Percentiles rank a stretch among this genome's conserved stretches.
These are phyloP conservation scores for Rhynchopsitta pachyrhyncha DNA, from an alignment of 2,113 vertebrate genomes.

Conservation along the genomic window DNA sequence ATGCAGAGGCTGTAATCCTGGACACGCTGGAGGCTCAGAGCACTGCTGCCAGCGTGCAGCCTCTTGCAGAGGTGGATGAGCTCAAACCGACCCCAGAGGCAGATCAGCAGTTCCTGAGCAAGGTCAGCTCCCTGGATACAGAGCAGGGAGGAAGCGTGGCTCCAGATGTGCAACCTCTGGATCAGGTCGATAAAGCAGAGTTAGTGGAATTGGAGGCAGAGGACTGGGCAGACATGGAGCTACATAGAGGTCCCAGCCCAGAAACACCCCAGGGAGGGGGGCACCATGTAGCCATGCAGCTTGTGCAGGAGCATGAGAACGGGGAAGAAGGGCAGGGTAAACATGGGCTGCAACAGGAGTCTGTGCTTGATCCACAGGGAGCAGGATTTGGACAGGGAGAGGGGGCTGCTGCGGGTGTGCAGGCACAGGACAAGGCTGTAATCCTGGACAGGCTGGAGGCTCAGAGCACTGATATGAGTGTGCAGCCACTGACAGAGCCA, in stretches of 20 bases:
- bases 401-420: neutral
- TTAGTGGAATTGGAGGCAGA: neutral
- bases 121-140: rapidly evolving
- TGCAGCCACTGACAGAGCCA: neutral
- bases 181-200: too few relatives aligned
- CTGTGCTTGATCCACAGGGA: neutral
- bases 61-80: rapidly evolving
- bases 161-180: neutral
- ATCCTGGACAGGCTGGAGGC: neutral
- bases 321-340: neutral
- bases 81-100: rapidly evolving
- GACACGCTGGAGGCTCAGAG: rapidly evolving
- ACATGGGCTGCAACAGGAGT: neutral
- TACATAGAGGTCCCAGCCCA: rapidly evolving
- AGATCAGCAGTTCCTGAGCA: neutral
- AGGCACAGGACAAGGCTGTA: neutral
- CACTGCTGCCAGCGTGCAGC: neutral
- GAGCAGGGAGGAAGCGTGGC: rapidly evolving
- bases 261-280: neutral
- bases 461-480: neutral
- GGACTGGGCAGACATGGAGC: rapidly evolving
- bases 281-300: neutral
- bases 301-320: too few relatives aligned
- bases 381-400: neutral
- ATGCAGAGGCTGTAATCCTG: neutral